Evolutionary conservation across 1,140 invertebrate species (phyloP).

Genomic region (Drosophila sucinea): DNA sequence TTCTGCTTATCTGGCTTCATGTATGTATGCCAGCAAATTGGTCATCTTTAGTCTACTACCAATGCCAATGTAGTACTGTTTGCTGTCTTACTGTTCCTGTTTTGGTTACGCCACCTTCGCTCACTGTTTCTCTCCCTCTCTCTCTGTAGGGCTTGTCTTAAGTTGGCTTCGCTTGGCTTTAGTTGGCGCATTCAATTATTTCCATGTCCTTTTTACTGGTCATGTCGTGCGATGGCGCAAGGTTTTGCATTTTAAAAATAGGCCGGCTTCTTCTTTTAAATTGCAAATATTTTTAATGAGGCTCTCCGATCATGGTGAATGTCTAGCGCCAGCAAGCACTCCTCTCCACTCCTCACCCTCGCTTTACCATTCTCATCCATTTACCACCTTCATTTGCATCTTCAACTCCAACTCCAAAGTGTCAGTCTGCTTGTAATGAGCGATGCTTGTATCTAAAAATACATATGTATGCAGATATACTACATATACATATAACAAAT

Average conservation of each 20-base stretch:
- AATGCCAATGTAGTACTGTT: slow-evolving; percentile 20
- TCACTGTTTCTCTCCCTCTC: neutral
- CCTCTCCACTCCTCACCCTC: too few species aligned
- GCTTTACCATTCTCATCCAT: neutral
- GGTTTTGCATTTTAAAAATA: slow-evolving; percentile 77
- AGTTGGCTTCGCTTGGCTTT: slow-evolving; percentile 4
- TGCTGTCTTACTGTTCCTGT: slow-evolving; percentile 2
- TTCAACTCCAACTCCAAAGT: slow-evolving; percentile 45
- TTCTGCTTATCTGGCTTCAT: slow-evolving; percentile 60
- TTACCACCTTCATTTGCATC: slow-evolving; percentile 5
- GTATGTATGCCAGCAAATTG: slow-evolving; percentile 72
- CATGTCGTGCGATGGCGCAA: slow-evolving; percentile 71
- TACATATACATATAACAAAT: neutral
- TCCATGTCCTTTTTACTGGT: slow-evolving; percentile 71
- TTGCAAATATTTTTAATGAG: slow-evolving; percentile 77
- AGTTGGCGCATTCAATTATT: slow-evolving; percentile 76
- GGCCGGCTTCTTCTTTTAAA: slow-evolving; percentile 55
- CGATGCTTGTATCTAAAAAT: slow-evolving; percentile 65
- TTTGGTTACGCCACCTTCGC: neutral
- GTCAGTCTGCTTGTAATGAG: slow-evolving; percentile 72
- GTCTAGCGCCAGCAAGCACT: slow-evolving; percentile 47
- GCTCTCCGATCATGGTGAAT: slow-evolving; percentile 16
- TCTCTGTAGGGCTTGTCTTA: too few species aligned
- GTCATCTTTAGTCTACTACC: slow-evolving; percentile 70
- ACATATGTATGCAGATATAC: slow-evolving; percentile 23